Evolutionary conservation across 1,140 invertebrate genomes (phyloP).

Genomic region (Megathymus violae): DNA sequence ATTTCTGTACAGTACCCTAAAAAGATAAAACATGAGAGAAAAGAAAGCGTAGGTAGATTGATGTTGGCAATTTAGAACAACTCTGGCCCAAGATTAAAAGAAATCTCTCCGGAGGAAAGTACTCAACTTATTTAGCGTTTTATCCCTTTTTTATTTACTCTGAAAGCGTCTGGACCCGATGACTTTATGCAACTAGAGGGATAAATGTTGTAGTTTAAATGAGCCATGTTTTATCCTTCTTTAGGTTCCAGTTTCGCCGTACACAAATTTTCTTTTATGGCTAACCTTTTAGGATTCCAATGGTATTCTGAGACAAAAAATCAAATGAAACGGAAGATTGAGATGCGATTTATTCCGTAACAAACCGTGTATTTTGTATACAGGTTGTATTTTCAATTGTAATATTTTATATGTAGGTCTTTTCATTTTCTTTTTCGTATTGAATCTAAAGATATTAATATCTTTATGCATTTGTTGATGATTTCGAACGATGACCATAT

Average conservation of each 20-base stretch:
- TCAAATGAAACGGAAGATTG: not conserved
- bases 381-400: too few species aligned
- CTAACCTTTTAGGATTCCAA: constrained; percentile 1
- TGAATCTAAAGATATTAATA: too few species aligned
- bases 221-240: constrained; percentile 25
- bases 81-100: constrained; percentile 57
- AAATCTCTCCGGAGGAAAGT: constrained; percentile 48
- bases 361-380: too few species aligned
- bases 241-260: constrained; percentile 1
- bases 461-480: too few species aligned
- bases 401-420: too few species aligned
- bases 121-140: constrained; percentile 41
- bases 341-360: too few species aligned
- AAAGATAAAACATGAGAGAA: constrained; percentile 39
- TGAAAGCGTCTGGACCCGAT: constrained; percentile 39
- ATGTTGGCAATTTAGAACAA: constrained; percentile 61
- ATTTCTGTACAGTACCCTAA: constrained; percentile 10
- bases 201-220: constrained; percentile 37
- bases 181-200: constrained; percentile 33
- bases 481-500: too few species aligned
- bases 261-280: constrained; percentile 8
- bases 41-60: constrained; percentile 50
- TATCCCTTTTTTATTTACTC: constrained; percentile 49
- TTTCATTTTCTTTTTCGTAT: too few species aligned
- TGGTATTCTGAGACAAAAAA: not conserved